Percentiles rank a stretch among this genome's conserved stretches.
Evolutionary conservation across 2,888 invertebrate genomes (phyloP).

Genomic region (Sarcophaga caerulescens): DNA sequence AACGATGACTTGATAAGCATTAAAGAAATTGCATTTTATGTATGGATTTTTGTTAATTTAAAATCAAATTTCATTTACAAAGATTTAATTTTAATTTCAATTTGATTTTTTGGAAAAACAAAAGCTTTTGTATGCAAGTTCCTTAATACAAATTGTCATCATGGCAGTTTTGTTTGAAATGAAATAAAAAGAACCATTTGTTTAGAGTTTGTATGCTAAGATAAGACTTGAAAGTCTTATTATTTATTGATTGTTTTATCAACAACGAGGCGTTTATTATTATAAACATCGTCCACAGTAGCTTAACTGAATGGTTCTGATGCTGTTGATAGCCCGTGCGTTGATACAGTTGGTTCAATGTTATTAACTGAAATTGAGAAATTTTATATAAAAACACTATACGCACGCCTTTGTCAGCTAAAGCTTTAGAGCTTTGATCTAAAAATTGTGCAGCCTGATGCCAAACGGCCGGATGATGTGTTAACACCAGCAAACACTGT

Average conservation of each 20-base stretch:
- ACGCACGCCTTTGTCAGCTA: constrained; percentile 96
- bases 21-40: constrained; percentile 75
- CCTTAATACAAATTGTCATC: constrained; percentile 69
- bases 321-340: background rate
- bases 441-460: constrained; percentile 98
- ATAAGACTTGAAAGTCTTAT: constrained; percentile 55
- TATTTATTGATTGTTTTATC: constrained; percentile 61
- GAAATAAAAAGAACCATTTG: constrained; percentile 68
- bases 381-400: constrained; percentile 70
- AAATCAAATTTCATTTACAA: background rate
- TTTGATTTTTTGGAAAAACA: background rate
- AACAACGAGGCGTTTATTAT: constrained; percentile 32
- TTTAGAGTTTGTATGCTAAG: constrained; percentile 62
- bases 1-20: constrained; percentile 75
- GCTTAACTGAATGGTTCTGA: background rate
- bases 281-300: background rate
- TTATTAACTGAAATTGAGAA: constrained; percentile 60
- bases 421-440: constrained; percentile 95
- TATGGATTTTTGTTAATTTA: background rate
- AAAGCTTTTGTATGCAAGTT: constrained; percentile 64
- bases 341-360: background rate
- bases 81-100: background rate
- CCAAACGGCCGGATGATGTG: constrained; percentile 99
- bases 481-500: constrained; percentile 96
- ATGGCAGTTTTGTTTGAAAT: constrained; percentile 31